phyloP scores from a whole-genome alignment of 2,797 vertebrate species.

The Atherinosoma microstoma region DNA sequence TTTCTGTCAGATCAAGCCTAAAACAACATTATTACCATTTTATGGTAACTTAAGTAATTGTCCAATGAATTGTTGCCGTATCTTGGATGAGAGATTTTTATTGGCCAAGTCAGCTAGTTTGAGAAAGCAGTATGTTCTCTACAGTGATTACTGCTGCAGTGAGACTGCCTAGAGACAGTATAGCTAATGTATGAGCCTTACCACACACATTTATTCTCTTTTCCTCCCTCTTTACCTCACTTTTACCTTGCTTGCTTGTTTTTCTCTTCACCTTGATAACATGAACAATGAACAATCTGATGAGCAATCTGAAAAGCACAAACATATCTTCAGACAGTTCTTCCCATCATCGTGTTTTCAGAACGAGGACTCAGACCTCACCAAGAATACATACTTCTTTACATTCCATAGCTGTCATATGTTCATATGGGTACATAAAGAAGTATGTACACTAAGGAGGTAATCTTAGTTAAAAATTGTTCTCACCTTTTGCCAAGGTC shows the following conservation, averaged over 20 bases:
- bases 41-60: slow-evolving; percentile 57
- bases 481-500: slow-evolving; percentile 80
- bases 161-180: slow-evolving; percentile 82
- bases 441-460: slow-evolving; percentile 99
- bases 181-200: slow-evolving; percentile 78
- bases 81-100: slow-evolving; percentile 73
- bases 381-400: slow-evolving; percentile 99
- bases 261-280: slow-evolving; percentile 48
- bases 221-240: slow-evolving; percentile 12
- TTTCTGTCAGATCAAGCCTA: slow-evolving; percentile 23
- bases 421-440: slow-evolving; percentile 99
- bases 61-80: slow-evolving; percentile 59
- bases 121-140: slow-evolving; percentile 76
- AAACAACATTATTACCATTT: slow-evolving; percentile 53
- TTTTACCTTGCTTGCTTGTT: slow-evolving; percentile 28
- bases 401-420: slow-evolving; percentile 99
- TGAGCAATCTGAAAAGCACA: slow-evolving; percentile 59
- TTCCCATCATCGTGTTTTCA: slow-evolving; percentile 56
- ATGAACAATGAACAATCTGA: slow-evolving; percentile 54
- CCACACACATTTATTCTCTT: slow-evolving; percentile 57
- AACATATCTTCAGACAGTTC: slow-evolving; percentile 49
- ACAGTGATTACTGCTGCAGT: slow-evolving; percentile 81
- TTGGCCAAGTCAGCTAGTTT: slow-evolving; percentile 77
- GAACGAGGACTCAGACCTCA: slow-evolving; percentile 85
- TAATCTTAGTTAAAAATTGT: slow-evolving; percentile 74